Conservation (phyloP, 1,140 invertebrate species). For the Macrotrachela quadricornifera region DNA sequence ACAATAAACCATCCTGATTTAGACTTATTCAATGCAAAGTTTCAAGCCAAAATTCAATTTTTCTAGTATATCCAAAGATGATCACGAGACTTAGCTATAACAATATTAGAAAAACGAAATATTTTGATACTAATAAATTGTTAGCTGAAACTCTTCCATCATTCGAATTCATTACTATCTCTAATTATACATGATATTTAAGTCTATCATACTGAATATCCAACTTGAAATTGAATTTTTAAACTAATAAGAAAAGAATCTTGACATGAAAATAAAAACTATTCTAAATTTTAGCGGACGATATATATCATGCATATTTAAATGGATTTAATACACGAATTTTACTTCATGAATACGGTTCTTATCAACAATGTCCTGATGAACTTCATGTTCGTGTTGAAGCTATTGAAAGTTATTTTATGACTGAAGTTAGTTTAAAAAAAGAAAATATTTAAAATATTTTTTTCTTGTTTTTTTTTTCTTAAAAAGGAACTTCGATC, state of each 20-base stretch:
- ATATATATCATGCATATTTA: conserved; percentile 75
- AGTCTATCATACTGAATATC: not conserved
- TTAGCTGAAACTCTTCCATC: not conserved
- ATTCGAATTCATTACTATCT: not conserved
- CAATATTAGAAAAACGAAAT: too few relatives aligned
- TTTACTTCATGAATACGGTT: conserved; percentile 60
- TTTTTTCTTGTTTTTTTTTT: too few relatives aligned
- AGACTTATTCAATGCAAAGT: too few relatives aligned
- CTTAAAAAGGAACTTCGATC: conserved; percentile 41
- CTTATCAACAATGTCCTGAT: conserved; percentile 50
- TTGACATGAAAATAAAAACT: not conserved
- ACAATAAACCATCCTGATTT: too few relatives aligned
- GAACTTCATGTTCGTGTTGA: conserved; percentile 44
- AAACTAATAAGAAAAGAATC: not conserved
- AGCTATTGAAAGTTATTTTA: conserved; percentile 58
- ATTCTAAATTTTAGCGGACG: conserved; percentile 27
- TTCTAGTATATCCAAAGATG: too few relatives aligned
- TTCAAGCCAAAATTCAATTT: too few relatives aligned
- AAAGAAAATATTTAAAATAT: too few relatives aligned
- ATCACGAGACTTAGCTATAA: too few relatives aligned
- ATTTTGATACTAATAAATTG: not conserved
- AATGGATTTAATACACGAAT: conserved; percentile 73
- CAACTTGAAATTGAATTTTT: not conserved
- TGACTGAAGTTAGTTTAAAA: conserved; percentile 41
- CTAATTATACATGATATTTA: not conserved